Percentiles rank a stretch among this genome's conserved stretches.
Evolutionary conservation across 23 tunicate genomes (phyloP).

Genomic region (Halocynthia aurantium): DNA sequence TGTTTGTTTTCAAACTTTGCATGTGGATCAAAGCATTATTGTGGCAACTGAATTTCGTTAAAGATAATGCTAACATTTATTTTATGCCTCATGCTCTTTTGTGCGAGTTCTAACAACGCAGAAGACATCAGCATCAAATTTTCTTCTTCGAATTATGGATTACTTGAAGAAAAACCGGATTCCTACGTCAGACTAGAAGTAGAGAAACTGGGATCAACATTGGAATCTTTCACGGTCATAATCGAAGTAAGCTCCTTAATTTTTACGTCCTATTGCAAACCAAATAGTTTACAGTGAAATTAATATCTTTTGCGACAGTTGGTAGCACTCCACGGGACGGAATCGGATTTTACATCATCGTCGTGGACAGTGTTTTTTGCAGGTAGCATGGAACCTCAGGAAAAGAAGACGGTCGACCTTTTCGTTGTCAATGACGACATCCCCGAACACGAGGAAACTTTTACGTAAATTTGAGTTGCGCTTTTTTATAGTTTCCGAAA

Average conservation of each 20-base stretch:
- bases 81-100: not conserved
- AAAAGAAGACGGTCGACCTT: constrained; percentile 14
- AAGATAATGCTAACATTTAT: too few relatives aligned
- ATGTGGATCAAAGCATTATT: too few relatives aligned
- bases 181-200: constrained; percentile 29
- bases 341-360: constrained; percentile 23
- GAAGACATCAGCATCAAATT: constrained; percentile 10
- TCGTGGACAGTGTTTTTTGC: constrained; percentile 44
- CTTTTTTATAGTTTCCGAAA: not conserved
- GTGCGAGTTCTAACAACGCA: not conserved
- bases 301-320: not conserved
- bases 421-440: constrained; percentile 51
- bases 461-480: constrained; percentile 17
- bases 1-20: too few relatives aligned
- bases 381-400: not conserved
- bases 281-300: not conserved
- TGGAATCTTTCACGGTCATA: constrained; percentile 34
- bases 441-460: constrained; percentile 65
- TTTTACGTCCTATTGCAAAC: not conserved
- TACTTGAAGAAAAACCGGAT: constrained; percentile 32
- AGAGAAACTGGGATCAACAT: constrained; percentile 28
- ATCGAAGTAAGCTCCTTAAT: constrained; percentile 38
- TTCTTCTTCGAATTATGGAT: constrained; percentile 33
- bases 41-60: too few relatives aligned
- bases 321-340: constrained; percentile 13